Conservation (phyloP, 2,888 invertebrate species). For the Volucella zonaria region DNA sequence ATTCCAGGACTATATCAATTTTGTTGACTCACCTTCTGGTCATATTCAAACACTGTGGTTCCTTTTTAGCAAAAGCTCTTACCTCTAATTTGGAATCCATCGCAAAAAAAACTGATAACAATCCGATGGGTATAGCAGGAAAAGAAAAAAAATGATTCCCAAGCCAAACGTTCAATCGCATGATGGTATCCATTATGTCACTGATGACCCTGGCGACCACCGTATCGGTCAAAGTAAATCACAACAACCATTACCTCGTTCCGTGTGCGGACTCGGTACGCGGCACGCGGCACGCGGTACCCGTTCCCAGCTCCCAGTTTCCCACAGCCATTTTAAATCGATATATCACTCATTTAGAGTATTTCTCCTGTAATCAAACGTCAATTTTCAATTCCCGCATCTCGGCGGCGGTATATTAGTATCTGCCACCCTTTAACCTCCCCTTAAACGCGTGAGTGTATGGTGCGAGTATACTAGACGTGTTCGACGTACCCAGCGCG, state of each 20-base stretch:
- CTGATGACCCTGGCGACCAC: slow-evolving; percentile 39
- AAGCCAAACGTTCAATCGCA: not conserved
- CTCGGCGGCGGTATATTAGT: not conserved
- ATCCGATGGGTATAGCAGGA: no score
- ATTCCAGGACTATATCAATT: no score
- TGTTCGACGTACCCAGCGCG: no score
- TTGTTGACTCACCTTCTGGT: no score
- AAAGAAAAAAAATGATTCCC: not conserved
- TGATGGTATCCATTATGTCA: slow-evolving; percentile 4
- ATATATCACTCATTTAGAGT: slow-evolving; percentile 72
- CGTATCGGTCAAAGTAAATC: slow-evolving; percentile 16
- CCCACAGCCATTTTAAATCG: slow-evolving; percentile 66
- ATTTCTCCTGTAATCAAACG: slow-evolving; percentile 62
- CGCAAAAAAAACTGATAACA: no score
- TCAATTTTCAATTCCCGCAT: slow-evolving; percentile 50
- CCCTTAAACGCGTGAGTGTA: slow-evolving; percentile 2
- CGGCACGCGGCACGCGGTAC: no score
- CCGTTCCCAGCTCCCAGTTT: not conserved
- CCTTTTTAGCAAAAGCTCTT: no score
- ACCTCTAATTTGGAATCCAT: no score
- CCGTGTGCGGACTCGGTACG: not conserved
- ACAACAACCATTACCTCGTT: not conserved
- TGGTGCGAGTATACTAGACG: not conserved
- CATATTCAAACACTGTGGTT: no score
- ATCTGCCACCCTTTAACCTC: not conserved